Conservation (phyloP, 1,140 invertebrate genomes). For the Subanguina moxae region DNA sequence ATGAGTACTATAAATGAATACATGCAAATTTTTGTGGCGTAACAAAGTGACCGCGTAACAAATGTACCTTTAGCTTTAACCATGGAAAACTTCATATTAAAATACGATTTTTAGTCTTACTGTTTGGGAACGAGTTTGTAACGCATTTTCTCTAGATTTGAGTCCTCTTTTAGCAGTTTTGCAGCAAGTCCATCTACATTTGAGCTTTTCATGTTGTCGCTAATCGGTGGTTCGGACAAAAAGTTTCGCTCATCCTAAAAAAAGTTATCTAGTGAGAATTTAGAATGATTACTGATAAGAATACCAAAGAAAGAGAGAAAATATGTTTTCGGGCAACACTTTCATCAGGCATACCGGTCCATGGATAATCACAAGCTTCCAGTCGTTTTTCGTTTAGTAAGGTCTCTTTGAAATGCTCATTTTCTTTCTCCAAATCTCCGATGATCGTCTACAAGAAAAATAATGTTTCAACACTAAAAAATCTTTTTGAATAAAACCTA, state of each 20-base stretch:
- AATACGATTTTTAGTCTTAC: conserved; percentile 57
- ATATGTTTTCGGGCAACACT: conserved; percentile 44
- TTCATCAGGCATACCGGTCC: conserved; percentile 46
- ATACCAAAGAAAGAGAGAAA: conserved; percentile 40
- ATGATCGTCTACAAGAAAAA: conserved; percentile 36
- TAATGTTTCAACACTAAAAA: not conserved
- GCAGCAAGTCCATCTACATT: conserved; percentile 79
- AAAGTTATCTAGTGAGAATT: too few relatives aligned
- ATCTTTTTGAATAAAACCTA: conserved; percentile 5
- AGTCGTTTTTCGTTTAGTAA: conserved; percentile 27
- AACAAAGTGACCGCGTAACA: too few relatives aligned
- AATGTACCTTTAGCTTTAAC: too few relatives aligned
- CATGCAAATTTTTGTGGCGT: too few relatives aligned
- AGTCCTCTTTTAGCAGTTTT: conserved; percentile 86
- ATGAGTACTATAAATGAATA: too few relatives aligned
- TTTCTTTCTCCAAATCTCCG: conserved; percentile 39
- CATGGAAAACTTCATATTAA: not conserved
- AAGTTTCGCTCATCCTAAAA: conserved; percentile 81
- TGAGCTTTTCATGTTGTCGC: conserved; percentile 85
- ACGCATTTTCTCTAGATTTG: conserved; percentile 91
- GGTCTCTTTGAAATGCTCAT: conserved; percentile 40
- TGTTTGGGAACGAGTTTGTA: conserved; percentile 97
- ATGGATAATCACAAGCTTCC: conserved; percentile 25
- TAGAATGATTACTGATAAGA: too few relatives aligned
- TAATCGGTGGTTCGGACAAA: conserved; percentile 79